Evolutionary conservation across 2,888 invertebrate species (phyloP), one percentile per base, ranked within the genome.

Genomic region (Augochlorella aurata): DNA sequence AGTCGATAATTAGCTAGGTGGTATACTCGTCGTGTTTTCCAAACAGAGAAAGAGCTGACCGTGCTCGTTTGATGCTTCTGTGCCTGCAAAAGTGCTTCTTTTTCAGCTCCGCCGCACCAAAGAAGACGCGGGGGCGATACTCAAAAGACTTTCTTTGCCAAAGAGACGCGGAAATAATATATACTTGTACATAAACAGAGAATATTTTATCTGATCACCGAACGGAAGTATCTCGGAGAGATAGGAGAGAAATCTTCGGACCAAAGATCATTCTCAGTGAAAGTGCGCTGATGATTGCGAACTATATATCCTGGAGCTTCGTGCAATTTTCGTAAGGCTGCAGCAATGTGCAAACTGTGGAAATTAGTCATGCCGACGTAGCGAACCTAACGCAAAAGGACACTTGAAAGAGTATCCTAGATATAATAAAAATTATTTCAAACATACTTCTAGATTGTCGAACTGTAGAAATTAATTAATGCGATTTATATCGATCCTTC

Each of bases 91-190:
- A 50, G 49, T 29, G 61, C 16, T 71, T 70, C 44, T 81, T 80
- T 90, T 90, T 65, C 89, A 90, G 90, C 82, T 84, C 79, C 82
- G 80, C 54, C 54, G 65, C 79, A 72, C 86, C 88, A 88, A 90
- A 90, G 87, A 89, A 79, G 38, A 38, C 38, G 74, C 65, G 16
- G 74, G 45, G 47, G 21, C 66, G 58, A 29, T n/a, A 68, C 5
- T 50, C 16, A 9, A 24, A 72, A 71, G 70, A 74, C 65, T 68
- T 82, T n/a, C 49, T 24, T 67, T 54, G 61, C 87, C 85, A 84
- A 81, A 84, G 81, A 87, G n/a, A 16, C 9, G 16, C 14, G 16
- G 21, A 29, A 16, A 9, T 72, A 69, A 72, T 75, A 45, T 80
- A 74, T 75, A 74, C 29, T 18, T 18, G 47, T 74, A 58, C 7